A percentile compares a stretch with the other conserved stretches of the same genome.
Evolutionary conservation across 2,888 invertebrate genomes (phyloP).

Genomic region (Danaus chrysippus): DNA sequence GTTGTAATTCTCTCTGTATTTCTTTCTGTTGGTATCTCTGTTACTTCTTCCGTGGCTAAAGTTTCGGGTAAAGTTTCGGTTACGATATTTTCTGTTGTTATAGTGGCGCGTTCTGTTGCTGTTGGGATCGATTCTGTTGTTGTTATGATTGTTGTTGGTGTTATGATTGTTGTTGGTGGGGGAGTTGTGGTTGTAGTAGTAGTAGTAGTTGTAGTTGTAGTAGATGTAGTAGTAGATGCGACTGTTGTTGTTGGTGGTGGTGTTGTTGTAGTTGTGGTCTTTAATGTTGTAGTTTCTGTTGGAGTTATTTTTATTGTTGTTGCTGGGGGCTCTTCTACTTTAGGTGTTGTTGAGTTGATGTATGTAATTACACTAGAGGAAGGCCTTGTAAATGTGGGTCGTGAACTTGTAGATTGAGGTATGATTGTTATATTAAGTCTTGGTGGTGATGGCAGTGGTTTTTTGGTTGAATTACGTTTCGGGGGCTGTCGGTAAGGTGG

Average conservation of each 20-base stretch:
- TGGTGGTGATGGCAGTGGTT: constrained; percentile 66
- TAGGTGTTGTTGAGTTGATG: constrained; percentile 53
- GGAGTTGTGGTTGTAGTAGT: constrained; percentile 34
- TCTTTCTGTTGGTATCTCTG: constrained; percentile 27
- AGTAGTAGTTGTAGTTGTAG: constrained; percentile 36
- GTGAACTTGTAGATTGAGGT: constrained; percentile 64
- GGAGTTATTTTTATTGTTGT: constrained; percentile 38
- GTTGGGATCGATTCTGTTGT: constrained; percentile 38
- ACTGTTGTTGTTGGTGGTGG: constrained; percentile 43
- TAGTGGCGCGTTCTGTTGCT: constrained; percentile 38
- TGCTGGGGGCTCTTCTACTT: constrained; percentile 40
- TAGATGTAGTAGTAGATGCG: constrained; percentile 34
- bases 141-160: constrained; percentile 38
- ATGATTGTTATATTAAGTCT: constrained; percentile 68
- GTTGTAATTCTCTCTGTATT: constrained; percentile 25
- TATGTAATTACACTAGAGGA: constrained; percentile 58
- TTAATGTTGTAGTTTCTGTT: constrained; percentile 33
- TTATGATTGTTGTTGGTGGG: constrained; percentile 32
- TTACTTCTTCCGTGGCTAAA: constrained; percentile 32
- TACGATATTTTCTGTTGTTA: constrained; percentile 25
- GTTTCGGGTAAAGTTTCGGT: constrained; percentile 33
- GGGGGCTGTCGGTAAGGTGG: constrained; percentile 59
- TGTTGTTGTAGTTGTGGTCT: constrained; percentile 39
- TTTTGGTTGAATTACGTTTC: constrained; percentile 58
- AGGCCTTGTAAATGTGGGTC: constrained; percentile 61